Base-by-base conservation (phyloP, 2,113 vertebrate species). In the Balaeniceps rex region DNA sequence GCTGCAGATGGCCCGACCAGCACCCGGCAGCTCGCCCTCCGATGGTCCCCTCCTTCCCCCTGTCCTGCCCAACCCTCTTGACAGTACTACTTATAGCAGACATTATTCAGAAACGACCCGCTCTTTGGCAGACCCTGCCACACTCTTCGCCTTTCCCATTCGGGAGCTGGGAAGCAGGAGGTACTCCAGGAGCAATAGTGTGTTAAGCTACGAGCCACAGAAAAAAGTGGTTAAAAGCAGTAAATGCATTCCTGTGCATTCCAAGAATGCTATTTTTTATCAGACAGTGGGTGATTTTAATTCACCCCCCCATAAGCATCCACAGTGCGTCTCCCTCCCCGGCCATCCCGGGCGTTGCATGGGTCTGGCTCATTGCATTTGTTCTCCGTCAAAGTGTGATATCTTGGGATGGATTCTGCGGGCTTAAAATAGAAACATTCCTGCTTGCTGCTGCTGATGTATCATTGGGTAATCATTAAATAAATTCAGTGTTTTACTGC, bases 401-500 rank as follows among this genome's bases (percentile, higher is more conserved):
- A 87, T 77, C 96, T 83, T 63, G 70, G 86, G 83, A 96, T 88
- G 80, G 93, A 92, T 96, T 94, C 93, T 95, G 58, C 76, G 70
- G 64, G 92, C 94, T 97, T 93, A 97, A 96, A 97, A 95, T 88
- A 94, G 88, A 94, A 92, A 90, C 94, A 71, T 84, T 81, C 83
- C 57, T 94, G 64, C 87, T 95, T 95, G 87, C 93, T 96, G 46
- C 68, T 96, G 79, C 44, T 90, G 85, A 49, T 71, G 46, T 89
- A 97, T 97, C 97, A 90, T 94, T 93, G 79, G 90, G 79, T 93
- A 95, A 94, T 97, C 89, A 90, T 98, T 98, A 98, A 97, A 95
- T 97, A 98, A 97, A 98, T 97, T 91, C 94, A 86, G 85, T 96
- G 95, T 97, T 98, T 97, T 97, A 97, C 94, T 95, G 94, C 94